These are phyloP conservation scores for Alentia gelatinosa DNA, from an alignment of 2,888 invertebrate species.

Conservation along the genomic window DNA sequence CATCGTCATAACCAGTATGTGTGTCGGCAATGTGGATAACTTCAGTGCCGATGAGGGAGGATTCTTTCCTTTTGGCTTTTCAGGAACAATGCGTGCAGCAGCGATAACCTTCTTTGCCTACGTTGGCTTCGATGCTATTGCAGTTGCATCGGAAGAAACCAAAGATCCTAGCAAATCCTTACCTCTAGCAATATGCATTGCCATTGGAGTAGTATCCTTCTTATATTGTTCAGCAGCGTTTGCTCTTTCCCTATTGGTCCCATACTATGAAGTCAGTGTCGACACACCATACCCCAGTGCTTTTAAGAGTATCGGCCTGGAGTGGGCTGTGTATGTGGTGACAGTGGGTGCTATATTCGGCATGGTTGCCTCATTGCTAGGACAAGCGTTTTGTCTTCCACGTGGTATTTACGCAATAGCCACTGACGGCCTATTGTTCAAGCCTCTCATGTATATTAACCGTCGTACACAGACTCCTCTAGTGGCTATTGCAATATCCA, in stretches of 20 bases:
- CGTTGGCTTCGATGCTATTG: slow-evolving; percentile 79
- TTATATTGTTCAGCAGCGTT: slow-evolving; percentile 73
- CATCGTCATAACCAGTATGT: slow-evolving; percentile 85
- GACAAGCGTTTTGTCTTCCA: slow-evolving; percentile 91
- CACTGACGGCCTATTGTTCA: slow-evolving; percentile 90
- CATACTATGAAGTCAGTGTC: slow-evolving; percentile 68
- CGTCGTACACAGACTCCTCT: slow-evolving; percentile 86
- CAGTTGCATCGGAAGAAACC: slow-evolving; percentile 80
- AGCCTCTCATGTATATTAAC: slow-evolving; percentile 86
- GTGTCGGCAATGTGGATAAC: slow-evolving; percentile 89
- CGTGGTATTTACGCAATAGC: slow-evolving; percentile 95
- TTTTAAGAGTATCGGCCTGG: slow-evolving; percentile 66
- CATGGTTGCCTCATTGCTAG: slow-evolving; percentile 81
- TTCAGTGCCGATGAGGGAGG: slow-evolving; percentile 84
- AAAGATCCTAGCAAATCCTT: slow-evolving; percentile 75
- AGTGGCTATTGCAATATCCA: slow-evolving; percentile 73
- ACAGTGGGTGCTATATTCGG: slow-evolving; percentile 71
- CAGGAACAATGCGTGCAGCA: slow-evolving; percentile 78
- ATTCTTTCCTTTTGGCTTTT: slow-evolving; percentile 70
- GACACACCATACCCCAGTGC: slow-evolving; percentile 71
- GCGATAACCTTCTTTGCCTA: slow-evolving; percentile 79
- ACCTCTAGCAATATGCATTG: slow-evolving; percentile 73
- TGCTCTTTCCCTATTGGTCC: slow-evolving; percentile 72
- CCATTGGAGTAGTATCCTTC: slow-evolving; percentile 67
- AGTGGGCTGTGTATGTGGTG: slow-evolving; percentile 71